Evolutionary conservation across 2,113 vertebrate genomes (phyloP), one percentile per base, ranked within the genome.

Genomic region (Coregonus clupeaformis): DNA sequence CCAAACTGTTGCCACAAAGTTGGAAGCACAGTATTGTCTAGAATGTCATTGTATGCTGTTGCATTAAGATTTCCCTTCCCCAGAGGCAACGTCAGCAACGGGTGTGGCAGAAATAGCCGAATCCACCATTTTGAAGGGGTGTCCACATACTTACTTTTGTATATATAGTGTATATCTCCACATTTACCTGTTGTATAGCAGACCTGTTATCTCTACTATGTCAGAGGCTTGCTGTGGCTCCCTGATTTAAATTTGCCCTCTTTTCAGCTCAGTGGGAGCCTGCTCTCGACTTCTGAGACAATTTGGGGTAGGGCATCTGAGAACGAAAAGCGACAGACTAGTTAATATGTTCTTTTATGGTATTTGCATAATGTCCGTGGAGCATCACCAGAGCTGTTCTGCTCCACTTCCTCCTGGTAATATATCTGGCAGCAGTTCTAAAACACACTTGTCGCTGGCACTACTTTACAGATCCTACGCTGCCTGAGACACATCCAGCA

Each of bases 351-450:
- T 90, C 89, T 89, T 88, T 85, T 82, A 82, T 76, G 81, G 87
- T 90, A 91, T 92, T 92, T 91, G 92, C 91, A 93, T 92, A 93
- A 90, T 89, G 89, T 90, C 88, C 82, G 75, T 78, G 87, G 85
- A 87, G 87, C 88, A 87, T 91, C 85, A 89, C 88, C 89, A 90
- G 84, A 88, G 79, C 84, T 85, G 90, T 92, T 92, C 91, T 91
- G 91, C 91, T 92, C 88, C 88, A 91, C 80, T 92, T 90, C 88
- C 88, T 82, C 77, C 83, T 87, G 87, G 88, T 92, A 91, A 92
- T 92, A 90, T 90, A 90, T 90, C 90, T 93, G 90, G 91, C 88
- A 90, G 87, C 78, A 59, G 80, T 91, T 90, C 87, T 80, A 85
- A 92, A 91, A 92, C 89, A 88, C 88, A 87, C 87, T 87, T 87